Evolutionary conservation across 2,113 vertebrate species (phyloP), one percentile per base, ranked within the genome.

Genomic region (Neolamprologus toae): DNA sequence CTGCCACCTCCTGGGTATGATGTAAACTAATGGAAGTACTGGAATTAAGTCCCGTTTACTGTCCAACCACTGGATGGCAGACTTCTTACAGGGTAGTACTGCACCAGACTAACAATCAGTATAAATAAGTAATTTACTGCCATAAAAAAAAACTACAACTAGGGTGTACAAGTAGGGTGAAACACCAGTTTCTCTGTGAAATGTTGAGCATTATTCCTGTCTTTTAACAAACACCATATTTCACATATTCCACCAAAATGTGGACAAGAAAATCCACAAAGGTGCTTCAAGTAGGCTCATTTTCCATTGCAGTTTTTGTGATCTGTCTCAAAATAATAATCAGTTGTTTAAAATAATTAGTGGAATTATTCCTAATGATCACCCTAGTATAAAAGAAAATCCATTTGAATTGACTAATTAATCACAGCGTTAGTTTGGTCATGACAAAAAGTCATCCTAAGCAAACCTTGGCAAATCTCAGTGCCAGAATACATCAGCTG

Each of bases 1-100:
- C 55, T 81, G 89, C 82, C 92, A 84, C 83, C 91, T 89, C 19
- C 40, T 86, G 88, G 90, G 28, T n/a, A 35, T 42, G 6, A 79
- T 7, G 13, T n/a, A 49, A 85, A 53, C 9, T 76, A 28, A 11
- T 4, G 6, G 12, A 85, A 54, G 33, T 17, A 13, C 28, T 23
- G 23, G 16, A 82, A 31, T 33, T 21, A 31, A 49, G 35, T 73
- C 42, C 23, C 3, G 23, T 59, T 63, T 9, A 55, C 31, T 21
- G 5, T 85, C 8, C 16, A 14, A 28, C 88, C 91, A 88, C 90
- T 83, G 51, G 90, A 78, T 88, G 91, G 68, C 90, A 83, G 28
- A 4, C 55, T 80, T 76, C 81, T 63, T 21, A 21, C 79, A 84
- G n/a, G 21, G 19, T 45, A 42, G 80, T 12, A 19, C 26, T 61